These are phyloP conservation scores for Hydropotes inermis DNA, from an alignment of 2,113 vertebrate species.

Conservation along the genomic window DNA sequence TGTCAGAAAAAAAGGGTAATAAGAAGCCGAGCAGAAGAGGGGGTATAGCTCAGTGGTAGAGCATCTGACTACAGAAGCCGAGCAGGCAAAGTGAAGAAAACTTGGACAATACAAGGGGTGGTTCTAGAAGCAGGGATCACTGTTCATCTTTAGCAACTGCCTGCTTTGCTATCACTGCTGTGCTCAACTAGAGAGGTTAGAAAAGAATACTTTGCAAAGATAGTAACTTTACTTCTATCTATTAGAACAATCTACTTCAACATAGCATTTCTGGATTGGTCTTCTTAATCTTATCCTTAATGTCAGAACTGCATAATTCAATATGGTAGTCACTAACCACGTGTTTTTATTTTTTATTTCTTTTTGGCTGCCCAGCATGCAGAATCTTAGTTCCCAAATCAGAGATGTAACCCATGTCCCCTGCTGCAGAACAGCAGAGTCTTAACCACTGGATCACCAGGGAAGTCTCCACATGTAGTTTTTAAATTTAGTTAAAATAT, in stretches of 20 bases:
- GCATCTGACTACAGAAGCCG: too few relatives aligned
- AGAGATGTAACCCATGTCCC: background rate
- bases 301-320: background rate
- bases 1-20: background rate
- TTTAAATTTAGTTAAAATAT: constrained; percentile 29
- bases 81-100: background rate
- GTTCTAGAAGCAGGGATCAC: background rate
- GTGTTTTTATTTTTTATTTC: background rate
- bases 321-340: background rate
- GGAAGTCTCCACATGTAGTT: background rate
- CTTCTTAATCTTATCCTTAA: background rate
- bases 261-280: background rate
- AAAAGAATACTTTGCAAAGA: background rate
- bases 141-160: background rate
- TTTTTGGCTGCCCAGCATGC: background rate
- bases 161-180: background rate
- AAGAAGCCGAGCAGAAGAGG: background rate
- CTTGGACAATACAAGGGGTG: background rate
- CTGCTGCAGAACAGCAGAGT: background rate
- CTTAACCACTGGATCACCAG: background rate
- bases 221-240: background rate
- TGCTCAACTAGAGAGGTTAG: background rate
- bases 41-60: too few relatives aligned
- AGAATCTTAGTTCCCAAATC: background rate
- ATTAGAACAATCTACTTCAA: background rate